Evolutionary conservation across 1,140 invertebrate species (phyloP).

Genomic region (Eupristina koningsbergeri): DNA sequence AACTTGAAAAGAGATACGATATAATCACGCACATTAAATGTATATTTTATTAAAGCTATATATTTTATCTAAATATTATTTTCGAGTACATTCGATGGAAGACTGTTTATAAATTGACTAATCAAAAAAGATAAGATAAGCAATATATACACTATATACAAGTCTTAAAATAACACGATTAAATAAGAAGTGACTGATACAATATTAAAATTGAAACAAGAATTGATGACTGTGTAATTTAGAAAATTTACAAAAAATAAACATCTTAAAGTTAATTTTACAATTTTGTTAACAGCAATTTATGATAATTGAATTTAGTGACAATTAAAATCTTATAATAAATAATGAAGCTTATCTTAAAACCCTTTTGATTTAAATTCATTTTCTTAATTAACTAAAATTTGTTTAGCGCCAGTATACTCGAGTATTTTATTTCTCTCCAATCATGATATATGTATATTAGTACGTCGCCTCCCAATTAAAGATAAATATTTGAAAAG

Average conservation of each 20-base stretch:
- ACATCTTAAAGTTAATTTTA: background rate
- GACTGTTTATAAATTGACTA: slow-evolving; percentile 26
- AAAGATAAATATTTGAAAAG: too few relatives aligned
- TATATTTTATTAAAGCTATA: slow-evolving; percentile 6
- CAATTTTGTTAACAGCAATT: background rate
- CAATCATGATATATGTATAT: background rate
- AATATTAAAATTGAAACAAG: background rate
- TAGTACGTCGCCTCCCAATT: too few relatives aligned
- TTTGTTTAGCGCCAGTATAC: background rate
- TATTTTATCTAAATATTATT: slow-evolving; percentile 25
- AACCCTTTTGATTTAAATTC: background rate
- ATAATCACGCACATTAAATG: background rate
- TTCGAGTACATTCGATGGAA: slow-evolving; percentile 9
- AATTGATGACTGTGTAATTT: background rate
- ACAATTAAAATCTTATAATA: slow-evolving; percentile 13
- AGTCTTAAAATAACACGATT: slow-evolving; percentile 14
- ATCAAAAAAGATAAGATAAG: slow-evolving; percentile 28
- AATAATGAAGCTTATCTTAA: background rate
- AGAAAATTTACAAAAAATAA: background rate
- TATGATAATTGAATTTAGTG: too few relatives aligned
- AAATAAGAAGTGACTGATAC: background rate
- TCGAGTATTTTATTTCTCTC: too few relatives aligned
- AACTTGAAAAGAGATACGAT: background rate
- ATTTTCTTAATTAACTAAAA: background rate
- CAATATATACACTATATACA: background rate